Conservation (phyloP, 2,797 vertebrate species). For the Gambusia yucatana region DNA sequence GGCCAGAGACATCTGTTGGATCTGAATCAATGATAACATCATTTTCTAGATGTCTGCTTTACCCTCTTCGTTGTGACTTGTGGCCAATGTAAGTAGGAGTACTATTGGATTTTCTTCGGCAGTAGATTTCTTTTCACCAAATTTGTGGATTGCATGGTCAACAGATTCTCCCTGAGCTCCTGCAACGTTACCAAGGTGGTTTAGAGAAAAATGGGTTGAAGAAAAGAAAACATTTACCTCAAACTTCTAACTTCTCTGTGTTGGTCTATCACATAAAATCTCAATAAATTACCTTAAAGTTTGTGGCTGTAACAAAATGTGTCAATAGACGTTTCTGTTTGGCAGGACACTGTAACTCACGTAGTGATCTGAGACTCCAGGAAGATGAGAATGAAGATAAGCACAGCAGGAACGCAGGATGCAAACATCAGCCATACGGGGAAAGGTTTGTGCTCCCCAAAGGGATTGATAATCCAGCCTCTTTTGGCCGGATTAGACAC, state of each 20-base stretch:
- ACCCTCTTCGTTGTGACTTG: background rate
- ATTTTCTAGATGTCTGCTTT: background rate
- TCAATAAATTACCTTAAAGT: background rate
- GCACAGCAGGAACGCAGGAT: slow-evolving; percentile 85
- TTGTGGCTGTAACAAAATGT: background rate
- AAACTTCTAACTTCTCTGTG: background rate
- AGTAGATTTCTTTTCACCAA: background rate
- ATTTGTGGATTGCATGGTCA: background rate
- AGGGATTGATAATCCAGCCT: slow-evolving; percentile 91
- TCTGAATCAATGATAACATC: background rate
- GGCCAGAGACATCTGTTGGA: background rate
- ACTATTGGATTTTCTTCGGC: background rate
- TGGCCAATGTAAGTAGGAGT: background rate
- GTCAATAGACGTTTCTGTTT: background rate
- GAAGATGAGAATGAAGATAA: slow-evolving; percentile 99
- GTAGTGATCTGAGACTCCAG: slow-evolving; percentile 98
- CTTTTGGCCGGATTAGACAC: slow-evolving; percentile 85
- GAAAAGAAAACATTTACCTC: background rate
- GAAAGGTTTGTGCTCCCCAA: slow-evolving; percentile 72
- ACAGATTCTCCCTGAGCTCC: background rate
- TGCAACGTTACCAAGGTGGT: background rate
- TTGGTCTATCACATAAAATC: background rate
- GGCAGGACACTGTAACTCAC: slow-evolving; percentile 76
- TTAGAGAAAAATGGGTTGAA: background rate
- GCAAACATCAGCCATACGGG: slow-evolving; percentile 93